phyloP scores from a whole-genome alignment of 2,888 invertebrate genomes.

The Polydrusus pterygomalis region DNA sequence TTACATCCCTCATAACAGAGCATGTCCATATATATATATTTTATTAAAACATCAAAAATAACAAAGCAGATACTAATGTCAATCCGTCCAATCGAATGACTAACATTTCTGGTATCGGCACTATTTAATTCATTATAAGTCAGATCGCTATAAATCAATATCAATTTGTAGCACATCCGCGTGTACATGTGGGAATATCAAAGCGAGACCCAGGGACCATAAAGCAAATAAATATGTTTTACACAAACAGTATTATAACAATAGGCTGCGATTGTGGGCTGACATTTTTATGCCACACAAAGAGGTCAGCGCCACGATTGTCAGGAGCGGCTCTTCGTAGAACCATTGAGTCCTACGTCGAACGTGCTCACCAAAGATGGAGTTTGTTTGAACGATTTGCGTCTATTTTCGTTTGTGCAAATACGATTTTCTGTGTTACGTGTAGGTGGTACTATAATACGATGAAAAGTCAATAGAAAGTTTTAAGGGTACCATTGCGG shows the following conservation, averaged over 20 bases:
- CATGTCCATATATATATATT: slow-evolving; percentile 2
- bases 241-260: slow-evolving; percentile 64
- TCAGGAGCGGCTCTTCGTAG: slow-evolving; percentile 64
- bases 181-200: slow-evolving; percentile 66
- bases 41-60: slow-evolving; percentile 8
- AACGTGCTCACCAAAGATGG: slow-evolving; percentile 23
- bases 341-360: slow-evolving; percentile 62
- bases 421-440: slow-evolving; percentile 18
- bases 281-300: slow-evolving; percentile 62
- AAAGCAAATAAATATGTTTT: slow-evolving; percentile 65
- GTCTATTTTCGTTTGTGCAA: slow-evolving; percentile 23
- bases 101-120: slow-evolving; percentile 44
- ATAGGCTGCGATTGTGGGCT: slow-evolving; percentile 64
- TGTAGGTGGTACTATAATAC: slow-evolving; percentile 1
- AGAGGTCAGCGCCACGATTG: slow-evolving; percentile 65
- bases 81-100: slow-evolving; percentile 11
- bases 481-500: background rate
- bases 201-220: slow-evolving; percentile 61
- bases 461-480: background rate
- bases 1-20: background rate
- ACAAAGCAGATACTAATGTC: slow-evolving; percentile 19
- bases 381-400: slow-evolving; percentile 20
- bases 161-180: slow-evolving; percentile 66
- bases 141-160: slow-evolving; percentile 63
- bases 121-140: slow-evolving; percentile 57